Base-by-base conservation (phyloP, 2,113 vertebrate genomes). In the Labeo rohita region DNA sequence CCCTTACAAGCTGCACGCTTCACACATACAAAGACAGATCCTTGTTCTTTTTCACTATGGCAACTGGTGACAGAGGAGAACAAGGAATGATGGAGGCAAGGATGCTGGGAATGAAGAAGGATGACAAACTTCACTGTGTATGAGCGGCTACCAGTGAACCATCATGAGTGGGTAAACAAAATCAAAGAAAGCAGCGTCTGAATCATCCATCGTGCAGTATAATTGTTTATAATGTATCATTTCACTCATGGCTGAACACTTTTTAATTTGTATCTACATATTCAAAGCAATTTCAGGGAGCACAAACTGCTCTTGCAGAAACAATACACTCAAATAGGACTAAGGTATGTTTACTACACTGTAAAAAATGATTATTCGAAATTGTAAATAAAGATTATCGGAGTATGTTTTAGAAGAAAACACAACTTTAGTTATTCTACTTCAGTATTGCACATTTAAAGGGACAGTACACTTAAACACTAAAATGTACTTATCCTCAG, bases 21-120 rank as follows among this genome's bases (percentile, higher is more conserved):
- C 54, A 66, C 47, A 82, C 18, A 84, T 16, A 84, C 86, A 84
- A 43, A 84, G 28, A 79, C 75, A 49, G 52, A 80, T 75, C 54
- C 73, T 73, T 77, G 13, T 77, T 52, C 68, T 28, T 13, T 49
- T 66, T 80, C 70, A 6, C 81, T 81, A 85, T 85, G 78, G 39
- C 34, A 77, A 76, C 70, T 36, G 85, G 10, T 79, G 56, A 45
- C 80, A 73, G 68, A 75, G 45, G 72, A 75, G 59, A 61, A 49
- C 13, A 28, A 74, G 36, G 12, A 59, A 43, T 74, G 82, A 45
- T 56, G 68, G 68, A 12, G 23, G 65, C 34, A 77, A 23, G 15
- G 75, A 21, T 4, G 16, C 66, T 73, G 56, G 3, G 73, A 47
- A 28, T 34, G 4, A 56, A 59, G 73, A 50, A 12, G 43, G 73